Base-by-base conservation (phyloP, 2,888 invertebrate genomes). In the Drosophila falleni region DNA sequence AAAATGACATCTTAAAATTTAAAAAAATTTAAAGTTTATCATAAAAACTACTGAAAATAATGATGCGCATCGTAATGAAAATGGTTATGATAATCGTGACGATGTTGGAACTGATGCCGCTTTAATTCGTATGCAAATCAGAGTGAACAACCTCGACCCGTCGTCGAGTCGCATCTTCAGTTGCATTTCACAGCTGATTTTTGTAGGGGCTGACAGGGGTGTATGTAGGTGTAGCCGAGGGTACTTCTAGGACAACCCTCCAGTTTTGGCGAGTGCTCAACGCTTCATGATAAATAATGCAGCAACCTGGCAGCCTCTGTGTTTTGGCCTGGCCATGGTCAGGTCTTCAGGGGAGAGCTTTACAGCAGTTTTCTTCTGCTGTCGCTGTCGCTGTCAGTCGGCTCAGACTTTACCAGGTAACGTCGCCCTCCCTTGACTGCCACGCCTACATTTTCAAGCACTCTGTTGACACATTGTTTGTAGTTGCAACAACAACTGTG, bases 391-490 rank as follows among this genome's bases (percentile, higher is more conserved):
- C 78, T 75, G 78, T 78, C 78, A 76, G 72, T 56, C 66, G 62
- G 69, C 66, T 61, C 54, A 61, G 72, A 59, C 59, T 62, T 67
- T 73, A 58, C 69, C 78, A 70, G 69, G 61, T 55, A 23, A n/a
- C 58, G 37, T 51, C 26, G 5, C 15, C 31, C 31, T 3, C 31
- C 31, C 9, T 37, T 0, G 33, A 41, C 37, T 42, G 19, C 29
- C 33, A 44, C 44, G 15, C 31, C 35, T 54, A 35, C 23, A 26
- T 49, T 71, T 55, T 37, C 62, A 31, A n/a, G 15, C 31, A 42
- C 74, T 66, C 73, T 84, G 84, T 85, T 85, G 84, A 85, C 84
- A 85, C 84, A 85, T 81, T 80, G 84, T 84, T 84, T 84, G 80
- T 78, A 78, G 84, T 80, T 83, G 41, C 64, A 53, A 74, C 75